These are phyloP conservation scores for Neotoma lepida DNA, from an alignment of 2,113 vertebrate species.

Conservation along the genomic window DNA sequence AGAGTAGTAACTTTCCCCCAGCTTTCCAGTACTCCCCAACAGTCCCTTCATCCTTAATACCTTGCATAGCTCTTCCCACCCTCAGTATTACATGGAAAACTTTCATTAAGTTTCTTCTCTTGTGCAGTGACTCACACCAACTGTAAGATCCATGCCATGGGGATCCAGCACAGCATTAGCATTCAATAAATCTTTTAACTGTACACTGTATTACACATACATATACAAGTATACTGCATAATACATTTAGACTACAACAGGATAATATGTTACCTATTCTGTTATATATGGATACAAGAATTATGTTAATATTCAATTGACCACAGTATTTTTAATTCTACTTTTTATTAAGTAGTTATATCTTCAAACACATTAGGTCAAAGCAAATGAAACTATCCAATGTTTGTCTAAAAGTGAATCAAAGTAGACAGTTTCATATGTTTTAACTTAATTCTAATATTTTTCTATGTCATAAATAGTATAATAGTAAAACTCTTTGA, in stretches of 20 bases:
- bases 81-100: background rate
- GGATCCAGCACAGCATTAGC: background rate
- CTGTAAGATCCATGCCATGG: background rate
- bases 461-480: constrained; percentile 5
- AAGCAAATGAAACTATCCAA: constrained; percentile 13
- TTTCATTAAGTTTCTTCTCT: background rate
- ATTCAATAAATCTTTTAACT: background rate
- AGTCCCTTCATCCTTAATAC: background rate
- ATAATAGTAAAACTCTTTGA: constrained; percentile 27
- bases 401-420: constrained; percentile 13
- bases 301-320: background rate
- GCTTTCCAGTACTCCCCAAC: background rate
- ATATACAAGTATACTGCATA: background rate
- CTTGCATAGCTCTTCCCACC: background rate
- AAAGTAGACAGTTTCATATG: constrained; percentile 25
- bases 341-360: background rate
- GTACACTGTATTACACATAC: background rate
- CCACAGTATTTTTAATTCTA: constrained; percentile 38
- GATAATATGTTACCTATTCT: background rate
- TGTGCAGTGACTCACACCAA: background rate
- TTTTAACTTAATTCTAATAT: constrained; percentile 62
- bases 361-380: background rate
- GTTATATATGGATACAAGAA: background rate
- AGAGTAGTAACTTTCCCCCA: background rate
- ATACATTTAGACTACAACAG: background rate